These are phyloP conservation scores for Sclerodermus sp. DNA, from an alignment of 2,888 invertebrate species.

Conservation along the genomic window DNA sequence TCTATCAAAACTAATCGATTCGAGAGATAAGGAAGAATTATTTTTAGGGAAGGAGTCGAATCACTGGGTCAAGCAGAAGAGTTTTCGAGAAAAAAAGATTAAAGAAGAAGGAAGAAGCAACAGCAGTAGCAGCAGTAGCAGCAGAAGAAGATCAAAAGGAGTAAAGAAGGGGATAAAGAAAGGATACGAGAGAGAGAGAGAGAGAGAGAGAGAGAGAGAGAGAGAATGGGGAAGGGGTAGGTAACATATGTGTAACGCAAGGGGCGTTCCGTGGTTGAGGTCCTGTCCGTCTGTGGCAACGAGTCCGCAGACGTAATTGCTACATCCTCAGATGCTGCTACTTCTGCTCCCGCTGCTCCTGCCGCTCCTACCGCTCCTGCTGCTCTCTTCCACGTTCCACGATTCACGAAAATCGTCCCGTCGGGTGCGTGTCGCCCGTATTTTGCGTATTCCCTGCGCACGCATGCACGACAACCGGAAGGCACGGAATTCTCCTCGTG, in stretches of 20 bases:
- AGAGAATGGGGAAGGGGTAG: conserved; percentile 2
- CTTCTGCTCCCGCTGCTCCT: too few species aligned
- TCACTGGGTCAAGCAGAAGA: too few species aligned
- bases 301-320: conserved; percentile 46
- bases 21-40: too few species aligned
- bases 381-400: conserved; percentile 5
- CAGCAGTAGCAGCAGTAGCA: too few species aligned
- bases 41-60: too few species aligned
- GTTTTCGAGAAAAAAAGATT: too few species aligned
- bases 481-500: conserved; percentile 55
- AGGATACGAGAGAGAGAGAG: not conserved
- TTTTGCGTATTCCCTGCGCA: too few species aligned
- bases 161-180: not conserved
- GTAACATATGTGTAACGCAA: conserved; percentile 26
- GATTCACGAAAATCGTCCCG: conserved; percentile 41
- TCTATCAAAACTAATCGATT: too few species aligned
- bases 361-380: too few species aligned
- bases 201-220: not conserved
- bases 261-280: too few species aligned
- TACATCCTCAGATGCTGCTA: conserved; percentile 50
- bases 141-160: too few species aligned
- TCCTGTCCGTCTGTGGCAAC: conserved; percentile 44
- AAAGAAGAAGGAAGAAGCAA: not conserved
- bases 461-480: conserved; percentile 17
- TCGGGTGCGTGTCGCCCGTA: conserved; percentile 4